phyloP scores from a whole-genome alignment of 2,113 vertebrate genomes.

The Stictonetta naevosa region DNA sequence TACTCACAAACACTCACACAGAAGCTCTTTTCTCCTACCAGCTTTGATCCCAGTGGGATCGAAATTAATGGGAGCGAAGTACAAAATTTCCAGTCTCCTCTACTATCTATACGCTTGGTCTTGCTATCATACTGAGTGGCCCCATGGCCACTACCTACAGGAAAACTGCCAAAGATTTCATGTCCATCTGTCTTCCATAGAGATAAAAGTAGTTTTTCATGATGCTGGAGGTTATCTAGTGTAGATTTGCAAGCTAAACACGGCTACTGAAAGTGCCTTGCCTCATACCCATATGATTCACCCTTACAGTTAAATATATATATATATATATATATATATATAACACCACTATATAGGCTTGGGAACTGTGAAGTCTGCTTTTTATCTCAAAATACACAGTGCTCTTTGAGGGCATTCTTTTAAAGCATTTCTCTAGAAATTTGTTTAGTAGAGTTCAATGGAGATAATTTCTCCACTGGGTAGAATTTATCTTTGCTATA shows the following conservation, averaged over 20 bases:
- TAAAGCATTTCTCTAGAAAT: not conserved
- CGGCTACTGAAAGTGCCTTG: not conserved
- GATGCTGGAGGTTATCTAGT: not conserved
- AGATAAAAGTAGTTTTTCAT: not conserved
- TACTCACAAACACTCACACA: not conserved
- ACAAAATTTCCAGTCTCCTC: not conserved
- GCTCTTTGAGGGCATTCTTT: not conserved
- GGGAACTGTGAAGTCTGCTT: not conserved
- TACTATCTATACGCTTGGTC: not conserved
- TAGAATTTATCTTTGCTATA: not conserved
- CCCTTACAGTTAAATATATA: not conserved
- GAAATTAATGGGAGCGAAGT: not conserved
- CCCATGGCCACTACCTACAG: not conserved
- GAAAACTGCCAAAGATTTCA: not conserved
- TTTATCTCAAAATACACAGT: not conserved
- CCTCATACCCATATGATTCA: not conserved
- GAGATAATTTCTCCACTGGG: not conserved
- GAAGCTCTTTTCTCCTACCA: not conserved
- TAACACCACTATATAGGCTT: not conserved
- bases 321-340: no score
- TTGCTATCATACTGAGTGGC: not conserved
- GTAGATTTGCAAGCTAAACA: not conserved
- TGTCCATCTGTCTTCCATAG: not conserved
- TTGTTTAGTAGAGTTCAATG: not conserved
- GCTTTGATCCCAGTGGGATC: not conserved